Conservation (phyloP, 2,113 vertebrate genomes). For the Dromaius novaehollandiae region DNA sequence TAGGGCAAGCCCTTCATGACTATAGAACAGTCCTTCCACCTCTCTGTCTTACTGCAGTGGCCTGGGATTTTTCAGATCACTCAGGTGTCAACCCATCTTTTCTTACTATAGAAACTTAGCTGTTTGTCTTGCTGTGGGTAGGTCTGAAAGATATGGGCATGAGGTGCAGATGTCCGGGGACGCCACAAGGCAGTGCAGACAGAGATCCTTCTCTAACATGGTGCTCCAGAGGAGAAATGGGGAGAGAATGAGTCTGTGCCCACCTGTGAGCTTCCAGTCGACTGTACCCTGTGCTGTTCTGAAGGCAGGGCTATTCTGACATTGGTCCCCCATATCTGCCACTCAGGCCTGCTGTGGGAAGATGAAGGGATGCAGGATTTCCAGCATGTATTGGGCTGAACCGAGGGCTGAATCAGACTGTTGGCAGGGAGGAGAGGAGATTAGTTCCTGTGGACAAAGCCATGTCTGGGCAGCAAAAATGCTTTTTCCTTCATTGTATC, state of each 20-base stretch:
- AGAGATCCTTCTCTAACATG: not conserved
- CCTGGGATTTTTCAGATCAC: too few relatives aligned
- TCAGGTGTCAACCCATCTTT: too few relatives aligned
- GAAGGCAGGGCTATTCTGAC: not conserved
- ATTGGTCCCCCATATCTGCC: not conserved
- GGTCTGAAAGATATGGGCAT: not conserved
- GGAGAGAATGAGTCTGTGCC: not conserved
- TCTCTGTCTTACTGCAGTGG: too few relatives aligned
- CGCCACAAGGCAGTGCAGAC: not conserved
- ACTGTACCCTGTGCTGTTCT: accelerated
- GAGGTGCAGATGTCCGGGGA: not conserved
- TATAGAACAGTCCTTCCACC: too few relatives aligned
- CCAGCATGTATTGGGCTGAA: not conserved
- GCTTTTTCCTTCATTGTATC: not conserved
- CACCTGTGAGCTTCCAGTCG: not conserved
- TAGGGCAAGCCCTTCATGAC: too few relatives aligned
- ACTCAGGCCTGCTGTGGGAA: not conserved
- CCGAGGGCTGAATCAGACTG: not conserved
- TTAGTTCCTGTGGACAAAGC: not conserved
- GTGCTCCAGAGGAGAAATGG: not conserved
- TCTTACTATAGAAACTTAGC: not conserved
- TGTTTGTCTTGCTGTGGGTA: not conserved
- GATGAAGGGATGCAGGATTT: not conserved
- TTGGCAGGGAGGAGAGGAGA: not conserved
- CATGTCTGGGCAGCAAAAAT: not conserved